Evolutionary conservation across 1,140 invertebrate genomes (phyloP).

Genomic region (Hypsibius dujardini): DNA sequence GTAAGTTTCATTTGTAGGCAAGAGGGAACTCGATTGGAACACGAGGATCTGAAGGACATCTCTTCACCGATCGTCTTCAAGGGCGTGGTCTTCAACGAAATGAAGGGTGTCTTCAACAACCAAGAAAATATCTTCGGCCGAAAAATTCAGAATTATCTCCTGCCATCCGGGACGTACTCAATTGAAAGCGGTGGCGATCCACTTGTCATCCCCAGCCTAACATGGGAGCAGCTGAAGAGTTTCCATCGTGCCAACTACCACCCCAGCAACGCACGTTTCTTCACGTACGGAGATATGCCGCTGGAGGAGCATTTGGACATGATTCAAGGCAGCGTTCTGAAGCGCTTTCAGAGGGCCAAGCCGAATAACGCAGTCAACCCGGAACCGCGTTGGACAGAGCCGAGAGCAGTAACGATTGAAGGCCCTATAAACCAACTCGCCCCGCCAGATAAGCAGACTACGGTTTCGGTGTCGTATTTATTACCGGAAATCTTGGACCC

Average conservation of each 20-base stretch:
- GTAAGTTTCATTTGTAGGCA: slow-evolving; percentile 37
- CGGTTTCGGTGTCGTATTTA: slow-evolving; percentile 55
- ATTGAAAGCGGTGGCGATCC: slow-evolving; percentile 78
- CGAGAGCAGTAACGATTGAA: slow-evolving; percentile 25
- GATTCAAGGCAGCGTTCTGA: slow-evolving; percentile 55
- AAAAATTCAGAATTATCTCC: slow-evolving; percentile 52
- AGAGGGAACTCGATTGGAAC: slow-evolving; percentile 84
- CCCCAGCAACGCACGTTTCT: slow-evolving; percentile 70
- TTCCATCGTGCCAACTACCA: slow-evolving; percentile 78
- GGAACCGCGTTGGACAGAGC: slow-evolving; percentile 51
- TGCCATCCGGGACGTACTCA: slow-evolving; percentile 72
- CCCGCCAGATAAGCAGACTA: slow-evolving; percentile 54
- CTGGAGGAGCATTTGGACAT: slow-evolving; percentile 55
- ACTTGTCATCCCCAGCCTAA: slow-evolving; percentile 58
- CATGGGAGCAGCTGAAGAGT: slow-evolving; percentile 55
- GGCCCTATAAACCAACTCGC: background rate
- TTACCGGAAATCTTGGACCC: slow-evolving; percentile 33
- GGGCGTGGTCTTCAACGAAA: slow-evolving; percentile 91
- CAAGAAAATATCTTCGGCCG: slow-evolving; percentile 60
- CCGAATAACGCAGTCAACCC: slow-evolving; percentile 49
- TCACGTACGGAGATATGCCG: slow-evolving; percentile 79
- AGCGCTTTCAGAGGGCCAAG: slow-evolving; percentile 31
- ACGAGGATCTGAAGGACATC: slow-evolving; percentile 50
- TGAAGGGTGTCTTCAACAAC: slow-evolving; percentile 84
- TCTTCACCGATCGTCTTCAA: slow-evolving; percentile 62